These are phyloP conservation scores for Geopemphigus sp. DNA, from an alignment of 1,140 invertebrate species.

Conservation along the genomic window DNA sequence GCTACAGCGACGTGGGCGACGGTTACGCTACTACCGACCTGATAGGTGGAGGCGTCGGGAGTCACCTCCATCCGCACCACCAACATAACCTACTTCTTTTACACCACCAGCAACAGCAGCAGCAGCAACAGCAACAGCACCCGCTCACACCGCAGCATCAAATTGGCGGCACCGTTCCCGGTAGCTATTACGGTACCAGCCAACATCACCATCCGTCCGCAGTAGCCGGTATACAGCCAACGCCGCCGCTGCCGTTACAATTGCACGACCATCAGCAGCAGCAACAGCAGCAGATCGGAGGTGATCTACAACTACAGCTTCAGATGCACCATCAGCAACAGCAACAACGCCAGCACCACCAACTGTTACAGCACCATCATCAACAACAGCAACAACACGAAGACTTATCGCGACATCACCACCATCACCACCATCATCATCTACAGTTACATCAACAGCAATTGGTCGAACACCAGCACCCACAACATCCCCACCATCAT, in stretches of 20 bases:
- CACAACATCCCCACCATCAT: slow-evolving; percentile 3
- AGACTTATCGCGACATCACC: slow-evolving; percentile 16
- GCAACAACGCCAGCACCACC: slow-evolving; percentile 35
- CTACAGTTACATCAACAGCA: slow-evolving; percentile 35
- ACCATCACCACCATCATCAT: slow-evolving; percentile 44
- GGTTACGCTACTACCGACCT: slow-evolving; percentile 32
- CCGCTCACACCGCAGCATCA: not conserved
- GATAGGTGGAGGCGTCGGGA: slow-evolving; percentile 9
- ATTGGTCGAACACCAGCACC: not conserved
- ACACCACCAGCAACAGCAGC: slow-evolving; percentile 28
- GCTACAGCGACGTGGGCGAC: slow-evolving; percentile 13
- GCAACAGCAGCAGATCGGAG: not conserved
- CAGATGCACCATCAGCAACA: slow-evolving; percentile 30
- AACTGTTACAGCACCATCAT: slow-evolving; percentile 4
- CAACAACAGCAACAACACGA: slow-evolving; percentile 21
- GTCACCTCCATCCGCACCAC: slow-evolving; percentile 39
- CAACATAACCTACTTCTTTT: slow-evolving; percentile 31
- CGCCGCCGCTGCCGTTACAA: slow-evolving; percentile 16
- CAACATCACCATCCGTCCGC: slow-evolving; percentile 9
- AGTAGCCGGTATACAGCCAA: not conserved
- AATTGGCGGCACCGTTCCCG: not conserved
- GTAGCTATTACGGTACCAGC: slow-evolving; percentile 6
- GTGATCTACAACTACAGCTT: not conserved
- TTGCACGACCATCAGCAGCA: slow-evolving; percentile 35
- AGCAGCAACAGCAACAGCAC: not conserved